Evolutionary conservation across 2,113 vertebrate genomes (phyloP).

Genomic region (Strix uralensis): DNA sequence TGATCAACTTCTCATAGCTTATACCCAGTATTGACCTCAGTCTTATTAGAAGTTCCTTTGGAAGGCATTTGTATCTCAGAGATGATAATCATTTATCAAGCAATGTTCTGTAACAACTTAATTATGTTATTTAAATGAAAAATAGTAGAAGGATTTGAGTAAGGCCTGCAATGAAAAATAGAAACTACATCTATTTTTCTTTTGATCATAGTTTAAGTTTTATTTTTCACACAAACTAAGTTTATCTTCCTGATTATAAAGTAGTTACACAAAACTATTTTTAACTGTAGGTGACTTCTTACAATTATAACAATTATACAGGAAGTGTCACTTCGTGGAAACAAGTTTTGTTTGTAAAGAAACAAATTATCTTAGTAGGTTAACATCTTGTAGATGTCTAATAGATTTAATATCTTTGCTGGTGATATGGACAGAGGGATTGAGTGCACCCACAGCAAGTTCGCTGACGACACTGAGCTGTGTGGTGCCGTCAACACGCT

Average conservation of each 20-base stretch:
- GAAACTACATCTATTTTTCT: not conserved
- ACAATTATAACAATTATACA: not conserved
- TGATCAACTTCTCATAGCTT: not conserved
- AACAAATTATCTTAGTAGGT: not conserved
- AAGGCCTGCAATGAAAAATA: not conserved
- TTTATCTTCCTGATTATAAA: not conserved
- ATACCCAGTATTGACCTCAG: not conserved
- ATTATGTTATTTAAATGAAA: not conserved
- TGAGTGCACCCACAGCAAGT: too few species aligned
- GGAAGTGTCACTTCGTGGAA: not conserved
- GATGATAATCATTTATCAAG: not conserved
- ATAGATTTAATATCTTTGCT: too few species aligned
- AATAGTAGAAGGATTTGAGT: not conserved
- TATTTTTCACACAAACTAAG: not conserved
- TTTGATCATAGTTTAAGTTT: not conserved
- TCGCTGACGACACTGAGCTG: too few species aligned
- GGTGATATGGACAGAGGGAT: too few species aligned
- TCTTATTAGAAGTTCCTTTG: not conserved
- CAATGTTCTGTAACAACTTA: not conserved
- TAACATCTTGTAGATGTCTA: too few species aligned
- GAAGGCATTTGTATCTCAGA: not conserved
- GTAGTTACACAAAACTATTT: not conserved
- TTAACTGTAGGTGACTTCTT: not conserved
- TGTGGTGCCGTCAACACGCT: too few species aligned
- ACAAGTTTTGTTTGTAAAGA: not conserved